Evolutionary conservation across 2,888 invertebrate species (phyloP), one percentile per base, ranked within the genome.

Genomic region (Alsophila aescularia): DNA sequence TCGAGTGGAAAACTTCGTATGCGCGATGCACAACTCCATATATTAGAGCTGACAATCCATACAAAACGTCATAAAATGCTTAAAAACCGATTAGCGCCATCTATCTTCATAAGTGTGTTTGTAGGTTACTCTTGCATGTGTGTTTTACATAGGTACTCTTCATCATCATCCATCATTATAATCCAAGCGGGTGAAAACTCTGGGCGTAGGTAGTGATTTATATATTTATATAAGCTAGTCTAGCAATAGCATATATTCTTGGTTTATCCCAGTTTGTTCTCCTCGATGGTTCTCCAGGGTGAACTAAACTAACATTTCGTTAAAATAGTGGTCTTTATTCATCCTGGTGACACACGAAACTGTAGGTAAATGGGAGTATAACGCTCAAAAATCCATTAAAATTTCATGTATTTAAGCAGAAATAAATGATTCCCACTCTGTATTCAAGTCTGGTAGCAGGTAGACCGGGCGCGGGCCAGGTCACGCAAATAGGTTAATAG

Each of bases 401-500:
- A 39, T 53, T 52, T 56, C 55, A 42, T 50, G 55, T 49, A 60
- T 56, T 56, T 53, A 60, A 48, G 53, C 53, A 57, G 50, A 60
- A 60, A 60, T 59, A 45, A 56, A 57, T 56, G 59, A 55, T 64
- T 57, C 51, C 60, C 34, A 60, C 53, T 54, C 55, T 60, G 59
- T 63, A 63, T 66, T 66, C 58, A 60, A 54, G 53, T 48, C 32
- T 12, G 54, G 59, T 43, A 49, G 57, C 58, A 62, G 60, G 60
- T 58, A 62, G 61, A 56, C 62, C 63, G 62, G 60, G 64, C 70
- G 57, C 65, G 68, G 63, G 68, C 72, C 75, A 70, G 81, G 84
- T 83, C 85, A 81, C 83, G 82, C 80, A 85, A 83, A 83, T 82
- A 79, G 81, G 84, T 83, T 83, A 82, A 85, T 79, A 78, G 79